Evolutionary conservation across 2,113 vertebrate species (phyloP).

Genomic region (Notothenia coriiceps): DNA sequence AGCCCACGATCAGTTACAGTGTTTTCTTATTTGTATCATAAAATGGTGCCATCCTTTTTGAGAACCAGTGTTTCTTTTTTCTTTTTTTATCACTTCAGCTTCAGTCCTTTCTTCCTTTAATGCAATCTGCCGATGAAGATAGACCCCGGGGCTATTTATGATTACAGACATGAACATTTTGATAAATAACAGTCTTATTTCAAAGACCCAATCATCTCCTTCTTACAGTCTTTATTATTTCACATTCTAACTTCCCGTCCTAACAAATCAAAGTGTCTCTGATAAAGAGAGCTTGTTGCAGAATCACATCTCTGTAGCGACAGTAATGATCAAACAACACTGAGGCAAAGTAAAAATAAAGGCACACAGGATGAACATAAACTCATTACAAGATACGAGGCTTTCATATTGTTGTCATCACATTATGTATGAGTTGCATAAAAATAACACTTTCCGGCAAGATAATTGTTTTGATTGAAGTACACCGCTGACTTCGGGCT

Average conservation of each 20-base stretch:
- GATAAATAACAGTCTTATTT: conserved; percentile 39
- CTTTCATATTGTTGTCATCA: no score
- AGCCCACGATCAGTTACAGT: neutral
- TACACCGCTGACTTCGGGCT: neutral
- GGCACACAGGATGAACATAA: neutral
- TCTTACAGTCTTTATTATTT: neutral
- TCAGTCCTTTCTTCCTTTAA: conserved; percentile 44
- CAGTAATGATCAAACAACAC: neutral
- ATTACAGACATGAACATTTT: conserved; percentile 43
- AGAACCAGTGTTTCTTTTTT: neutral
- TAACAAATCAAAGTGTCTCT: neutral
- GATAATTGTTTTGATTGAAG: neutral
- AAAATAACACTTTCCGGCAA: no score
- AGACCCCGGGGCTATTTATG: conserved; percentile 19
- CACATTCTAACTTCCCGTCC: neutral
- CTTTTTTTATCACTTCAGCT: neutral
- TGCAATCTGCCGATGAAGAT: conserved; percentile 1
- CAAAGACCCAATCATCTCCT: conserved; percentile 7
- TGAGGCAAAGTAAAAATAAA: neutral
- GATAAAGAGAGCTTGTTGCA: neutral
- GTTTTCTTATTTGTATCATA: conserved; percentile 4
- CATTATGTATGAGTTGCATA: no score
- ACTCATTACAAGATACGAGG: no score
- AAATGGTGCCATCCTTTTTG: neutral
- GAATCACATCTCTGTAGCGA: neutral